Evolutionary conservation across 1,140 invertebrate species (phyloP).

Genomic region (Apis florea): DNA sequence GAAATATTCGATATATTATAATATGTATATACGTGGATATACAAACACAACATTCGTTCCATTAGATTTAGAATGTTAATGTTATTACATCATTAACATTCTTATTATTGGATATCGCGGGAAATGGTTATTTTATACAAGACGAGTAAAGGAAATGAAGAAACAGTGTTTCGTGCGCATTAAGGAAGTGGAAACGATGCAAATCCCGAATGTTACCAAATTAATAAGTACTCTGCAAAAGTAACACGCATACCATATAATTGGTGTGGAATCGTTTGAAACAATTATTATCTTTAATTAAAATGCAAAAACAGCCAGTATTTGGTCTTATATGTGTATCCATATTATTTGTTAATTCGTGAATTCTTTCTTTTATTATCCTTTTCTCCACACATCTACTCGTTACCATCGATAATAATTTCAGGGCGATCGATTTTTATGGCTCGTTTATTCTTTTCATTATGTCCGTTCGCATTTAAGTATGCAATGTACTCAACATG

Average conservation of each 20-base stretch:
- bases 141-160: background rate
- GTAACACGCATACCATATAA: background rate
- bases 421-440: slow-evolving; percentile 26
- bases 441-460: slow-evolving; percentile 4
- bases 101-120: background rate
- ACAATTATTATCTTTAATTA: slow-evolving; percentile 18
- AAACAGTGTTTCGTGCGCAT: background rate
- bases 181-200: slow-evolving; percentile 7
- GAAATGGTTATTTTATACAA: background rate
- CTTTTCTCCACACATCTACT: background rate
- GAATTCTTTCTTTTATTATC: background rate
- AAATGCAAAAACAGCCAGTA: background rate
- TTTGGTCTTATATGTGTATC: background rate
- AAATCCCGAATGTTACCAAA: background rate
- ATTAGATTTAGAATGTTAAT: too few relatives aligned
- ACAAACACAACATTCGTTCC: too few relatives aligned
- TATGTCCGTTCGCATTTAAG: background rate
- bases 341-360: background rate
- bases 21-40: too few relatives aligned
- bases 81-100: background rate
- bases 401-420: slow-evolving; percentile 25
- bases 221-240: background rate
- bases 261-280: slow-evolving; percentile 1
- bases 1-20: background rate
- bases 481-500: background rate